Conservation (phyloP, 2,888 invertebrate species). For the Lasiommata megera region DNA sequence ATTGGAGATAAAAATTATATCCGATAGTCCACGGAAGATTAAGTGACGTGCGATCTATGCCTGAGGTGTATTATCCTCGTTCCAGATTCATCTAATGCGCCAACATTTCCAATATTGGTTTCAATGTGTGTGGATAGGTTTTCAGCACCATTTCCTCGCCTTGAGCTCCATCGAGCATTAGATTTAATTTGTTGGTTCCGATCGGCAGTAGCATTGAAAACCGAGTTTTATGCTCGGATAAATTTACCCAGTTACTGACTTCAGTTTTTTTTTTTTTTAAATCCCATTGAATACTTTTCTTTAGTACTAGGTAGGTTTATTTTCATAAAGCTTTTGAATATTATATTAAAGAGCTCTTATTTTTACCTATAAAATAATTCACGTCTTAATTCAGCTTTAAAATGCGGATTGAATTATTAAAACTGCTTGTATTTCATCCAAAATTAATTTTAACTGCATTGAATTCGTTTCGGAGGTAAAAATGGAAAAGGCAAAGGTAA, state of each 20-base stretch:
- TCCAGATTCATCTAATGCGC: neutral
- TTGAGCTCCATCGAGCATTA: conserved; percentile 25
- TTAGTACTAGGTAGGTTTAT: neutral
- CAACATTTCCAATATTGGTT: conserved; percentile 12
- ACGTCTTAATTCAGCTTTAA: neutral
- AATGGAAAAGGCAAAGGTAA: too few species aligned
- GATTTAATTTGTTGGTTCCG: conserved; percentile 22
- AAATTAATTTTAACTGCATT: too few species aligned
- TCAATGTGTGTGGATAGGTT: conserved; percentile 17
- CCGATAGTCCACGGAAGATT: too few species aligned
- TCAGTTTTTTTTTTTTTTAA: neutral
- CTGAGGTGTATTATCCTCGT: too few species aligned
- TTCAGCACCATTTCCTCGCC: conserved; percentile 25
- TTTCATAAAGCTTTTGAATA: neutral
- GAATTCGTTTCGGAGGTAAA: too few species aligned
- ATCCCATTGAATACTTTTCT: neutral
- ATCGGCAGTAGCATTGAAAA: conserved; percentile 20
- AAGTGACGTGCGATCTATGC: too few species aligned
- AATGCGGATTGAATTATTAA: neutral
- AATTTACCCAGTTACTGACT: conserved; percentile 10
- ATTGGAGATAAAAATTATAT: too few species aligned
- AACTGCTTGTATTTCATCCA: neutral
- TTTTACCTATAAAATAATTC: neutral
- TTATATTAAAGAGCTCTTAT: neutral
- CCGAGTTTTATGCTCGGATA: conserved; percentile 20